Conservation (phyloP, 2,888 invertebrate species). For the Leptogaster cylindrica region DNA sequence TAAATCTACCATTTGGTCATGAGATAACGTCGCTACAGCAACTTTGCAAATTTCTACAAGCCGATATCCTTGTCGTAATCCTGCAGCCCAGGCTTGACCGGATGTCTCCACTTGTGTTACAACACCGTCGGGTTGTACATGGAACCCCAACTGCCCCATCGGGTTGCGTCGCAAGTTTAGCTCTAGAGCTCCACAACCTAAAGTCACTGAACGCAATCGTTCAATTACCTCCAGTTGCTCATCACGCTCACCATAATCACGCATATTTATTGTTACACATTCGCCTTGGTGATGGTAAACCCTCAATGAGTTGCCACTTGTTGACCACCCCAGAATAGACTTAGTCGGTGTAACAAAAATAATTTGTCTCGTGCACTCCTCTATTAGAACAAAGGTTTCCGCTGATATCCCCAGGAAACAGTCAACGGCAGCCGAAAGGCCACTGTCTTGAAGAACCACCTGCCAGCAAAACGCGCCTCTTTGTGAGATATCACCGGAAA, state of each 20-base stretch:
- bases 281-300: slow-evolving; percentile 95
- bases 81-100: slow-evolving; percentile 70
- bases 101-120: slow-evolving; percentile 72
- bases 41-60: slow-evolving; percentile 91
- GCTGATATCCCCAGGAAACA: slow-evolving; percentile 86
- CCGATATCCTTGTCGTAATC: slow-evolving; percentile 87
- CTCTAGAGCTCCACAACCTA: slow-evolving; percentile 79
- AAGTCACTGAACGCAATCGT: slow-evolving; percentile 77
- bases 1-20: slow-evolving; percentile 92
- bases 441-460: slow-evolving; percentile 75
- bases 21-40: slow-evolving; percentile 85
- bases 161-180: slow-evolving; percentile 80
- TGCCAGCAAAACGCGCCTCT: slow-evolving; percentile 85
- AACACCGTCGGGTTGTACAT: slow-evolving; percentile 91
- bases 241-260: slow-evolving; percentile 72
- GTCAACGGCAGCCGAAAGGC: slow-evolving; percentile 70
- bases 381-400: slow-evolving; percentile 86
- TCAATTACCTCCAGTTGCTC: slow-evolving; percentile 79
- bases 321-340: slow-evolving; percentile 72
- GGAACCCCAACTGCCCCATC: slow-evolving; percentile 85
- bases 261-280: slow-evolving; percentile 81
- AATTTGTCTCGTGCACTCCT: slow-evolving; percentile 80
- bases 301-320: slow-evolving; percentile 70
- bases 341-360: slow-evolving; percentile 86
- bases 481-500: slow-evolving; percentile 74